These are phyloP conservation scores for Spatula versicolor DNA, from an alignment of 2,797 vertebrate genomes.

Conservation along the genomic window DNA sequence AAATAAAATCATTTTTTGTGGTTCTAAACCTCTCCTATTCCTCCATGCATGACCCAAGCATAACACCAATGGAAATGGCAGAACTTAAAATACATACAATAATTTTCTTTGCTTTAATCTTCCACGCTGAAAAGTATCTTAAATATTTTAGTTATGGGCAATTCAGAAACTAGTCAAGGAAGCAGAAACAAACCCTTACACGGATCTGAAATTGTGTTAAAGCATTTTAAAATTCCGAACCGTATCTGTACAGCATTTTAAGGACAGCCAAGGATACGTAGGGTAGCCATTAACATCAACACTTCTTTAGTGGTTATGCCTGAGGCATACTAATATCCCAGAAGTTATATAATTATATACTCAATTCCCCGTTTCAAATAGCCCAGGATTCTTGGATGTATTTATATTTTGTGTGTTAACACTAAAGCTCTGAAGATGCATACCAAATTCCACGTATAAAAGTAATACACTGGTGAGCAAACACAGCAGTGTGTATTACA, in stretches of 20 bases:
- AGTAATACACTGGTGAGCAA: slow-evolving; percentile 31
- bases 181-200: not conserved
- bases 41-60: not conserved
- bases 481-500: slow-evolving; percentile 45
- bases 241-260: slow-evolving; percentile 8
- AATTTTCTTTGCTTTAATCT: not conserved
- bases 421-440: slow-evolving; percentile 20
- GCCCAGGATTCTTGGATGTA: not conserved
- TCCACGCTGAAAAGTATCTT: not conserved
- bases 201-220: not conserved
- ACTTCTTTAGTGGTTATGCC: slow-evolving; percentile 20
- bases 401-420: slow-evolving; percentile 33
- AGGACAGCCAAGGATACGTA: slow-evolving; percentile 31
- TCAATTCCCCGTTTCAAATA: slow-evolving; percentile 2
- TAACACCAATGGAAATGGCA: not conserved
- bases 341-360: slow-evolving; percentile 19
- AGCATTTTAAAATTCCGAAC: slow-evolving; percentile 20
- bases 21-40: not conserved
- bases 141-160: not conserved
- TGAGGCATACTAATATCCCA: slow-evolving; percentile 26
- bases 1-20: not conserved
- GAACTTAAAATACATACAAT: not conserved
- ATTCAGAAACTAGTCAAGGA: not conserved
- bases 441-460: slow-evolving; percentile 28
- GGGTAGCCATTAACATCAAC: slow-evolving; percentile 33